These are phyloP conservation scores for Meloidogyne hapla DNA, from an alignment of 1,140 invertebrate species.

Conservation along the genomic window DNA sequence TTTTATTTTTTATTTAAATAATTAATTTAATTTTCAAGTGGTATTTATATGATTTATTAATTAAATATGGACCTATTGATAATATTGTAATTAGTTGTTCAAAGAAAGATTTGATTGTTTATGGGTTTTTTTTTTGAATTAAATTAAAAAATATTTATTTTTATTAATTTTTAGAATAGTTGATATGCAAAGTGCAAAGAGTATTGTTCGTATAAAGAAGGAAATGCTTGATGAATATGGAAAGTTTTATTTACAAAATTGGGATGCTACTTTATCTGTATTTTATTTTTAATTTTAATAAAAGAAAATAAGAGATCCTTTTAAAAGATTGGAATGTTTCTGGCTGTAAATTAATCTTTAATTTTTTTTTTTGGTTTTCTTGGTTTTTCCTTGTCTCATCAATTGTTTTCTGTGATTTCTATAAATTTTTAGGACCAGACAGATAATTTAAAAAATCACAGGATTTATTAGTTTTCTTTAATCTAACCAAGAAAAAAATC, in stretches of 20 bases:
- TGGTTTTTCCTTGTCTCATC: too few relatives aligned
- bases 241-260: not conserved
- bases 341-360: too few relatives aligned
- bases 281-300: not conserved
- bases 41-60: conserved; percentile 14
- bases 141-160: not conserved
- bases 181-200: not conserved
- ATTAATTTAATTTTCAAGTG: conserved; percentile 3
- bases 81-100: conserved; percentile 8
- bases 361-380: too few relatives aligned
- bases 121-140: conserved; percentile 13
- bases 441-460: too few relatives aligned
- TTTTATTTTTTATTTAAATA: not conserved
- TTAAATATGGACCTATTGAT: conserved; percentile 13
- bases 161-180: not conserved
- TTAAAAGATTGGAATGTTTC: too few relatives aligned
- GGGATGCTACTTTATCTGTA: conserved; percentile 5
- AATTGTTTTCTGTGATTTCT: too few relatives aligned
- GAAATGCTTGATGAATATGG: not conserved
- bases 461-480: too few relatives aligned
- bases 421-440: too few relatives aligned
- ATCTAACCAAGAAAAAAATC: too few relatives aligned
- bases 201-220: not conserved
- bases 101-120: not conserved
- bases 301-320: too few relatives aligned